phyloP scores from a whole-genome alignment of 2,113 vertebrate species.

The Paedocypris sp. region DNA sequence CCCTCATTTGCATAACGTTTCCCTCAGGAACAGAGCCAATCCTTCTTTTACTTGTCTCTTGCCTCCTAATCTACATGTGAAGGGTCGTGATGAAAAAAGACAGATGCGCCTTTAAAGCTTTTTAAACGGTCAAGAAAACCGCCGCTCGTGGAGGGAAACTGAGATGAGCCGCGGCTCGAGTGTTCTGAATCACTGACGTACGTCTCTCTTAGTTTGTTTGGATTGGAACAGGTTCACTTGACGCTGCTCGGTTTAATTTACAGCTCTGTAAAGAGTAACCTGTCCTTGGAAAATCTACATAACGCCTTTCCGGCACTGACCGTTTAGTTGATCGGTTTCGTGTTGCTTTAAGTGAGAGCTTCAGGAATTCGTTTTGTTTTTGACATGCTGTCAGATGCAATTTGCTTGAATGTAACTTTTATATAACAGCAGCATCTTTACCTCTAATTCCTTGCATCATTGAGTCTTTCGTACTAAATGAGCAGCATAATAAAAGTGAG shows the following conservation, averaged over 20 bases:
- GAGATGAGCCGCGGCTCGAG: not conserved
- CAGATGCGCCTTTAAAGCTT: conserved; percentile 25
- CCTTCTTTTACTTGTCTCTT: conserved; percentile 9
- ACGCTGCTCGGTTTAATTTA: not conserved
- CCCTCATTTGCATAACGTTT: conserved; percentile 32
- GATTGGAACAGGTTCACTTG: not conserved
- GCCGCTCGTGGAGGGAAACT: not conserved
- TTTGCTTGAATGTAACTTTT: too few relatives aligned
- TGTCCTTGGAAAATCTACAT: too few relatives aligned
- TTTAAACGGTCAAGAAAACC: conserved; percentile 5
- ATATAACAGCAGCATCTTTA: too few relatives aligned
- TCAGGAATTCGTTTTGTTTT: too few relatives aligned
- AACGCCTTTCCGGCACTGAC: too few relatives aligned
- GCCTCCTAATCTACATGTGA: conserved; percentile 28
- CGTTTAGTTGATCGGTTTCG: not conserved
- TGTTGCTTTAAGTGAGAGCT: too few relatives aligned
- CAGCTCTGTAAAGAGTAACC: not conserved
- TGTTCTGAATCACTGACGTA: too few relatives aligned
- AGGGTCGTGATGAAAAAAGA: conserved; percentile 15
- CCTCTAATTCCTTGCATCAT: too few relatives aligned
- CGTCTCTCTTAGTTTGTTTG: too few relatives aligned
- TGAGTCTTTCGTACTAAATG: too few relatives aligned
- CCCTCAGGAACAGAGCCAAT: conserved; percentile 24
- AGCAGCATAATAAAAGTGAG: too few relatives aligned
- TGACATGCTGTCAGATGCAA: too few relatives aligned